These are phyloP conservation scores for Theocolax elegans DNA, from an alignment of 1,140 invertebrate genomes.

Conservation along the genomic window DNA sequence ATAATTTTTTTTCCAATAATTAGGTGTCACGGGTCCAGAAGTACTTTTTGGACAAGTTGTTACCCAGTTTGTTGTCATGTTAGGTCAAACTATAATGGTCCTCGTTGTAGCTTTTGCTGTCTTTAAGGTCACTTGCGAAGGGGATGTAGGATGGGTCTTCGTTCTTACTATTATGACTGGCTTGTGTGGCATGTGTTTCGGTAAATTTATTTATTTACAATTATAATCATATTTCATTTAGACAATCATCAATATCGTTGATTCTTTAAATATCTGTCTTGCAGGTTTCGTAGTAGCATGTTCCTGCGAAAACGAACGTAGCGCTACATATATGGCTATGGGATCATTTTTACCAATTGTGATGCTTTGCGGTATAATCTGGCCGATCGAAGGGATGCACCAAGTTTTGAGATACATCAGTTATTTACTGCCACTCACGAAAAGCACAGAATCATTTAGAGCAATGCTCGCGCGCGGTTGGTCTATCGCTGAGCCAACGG, in stretches of 20 bases:
- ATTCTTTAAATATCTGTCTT: not conserved
- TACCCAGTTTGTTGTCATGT: slow-evolving; percentile 90
- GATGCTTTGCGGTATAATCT: slow-evolving; percentile 87
- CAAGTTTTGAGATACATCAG: slow-evolving; percentile 80
- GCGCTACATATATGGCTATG: slow-evolving; percentile 91
- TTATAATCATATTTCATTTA: not conserved
- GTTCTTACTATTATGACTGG: slow-evolving; percentile 84
- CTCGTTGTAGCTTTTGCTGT: slow-evolving; percentile 85
- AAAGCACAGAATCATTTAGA: slow-evolving; percentile 91
- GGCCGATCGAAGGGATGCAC: slow-evolving; percentile 89
- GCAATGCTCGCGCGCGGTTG: slow-evolving; percentile 90
- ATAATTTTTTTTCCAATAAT: slow-evolving; percentile 8
- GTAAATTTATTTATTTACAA: slow-evolving; percentile 61
- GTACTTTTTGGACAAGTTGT: slow-evolving; percentile 86
- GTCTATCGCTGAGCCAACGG: slow-evolving; percentile 78
- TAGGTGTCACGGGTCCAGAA: slow-evolving; percentile 70
- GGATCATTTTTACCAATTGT: slow-evolving; percentile 94
- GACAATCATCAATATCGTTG: no score
- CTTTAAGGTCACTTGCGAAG: slow-evolving; percentile 84
- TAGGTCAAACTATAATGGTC: slow-evolving; percentile 84
- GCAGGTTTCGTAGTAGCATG: slow-evolving; percentile 89
- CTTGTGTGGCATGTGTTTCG: slow-evolving; percentile 93
- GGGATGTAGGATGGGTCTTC: slow-evolving; percentile 80
- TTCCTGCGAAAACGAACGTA: slow-evolving; percentile 88
- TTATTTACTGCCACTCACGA: slow-evolving; percentile 86